Conservation (phyloP, 1,140 invertebrate genomes). For the Caenorhabditis brenneri region DNA sequence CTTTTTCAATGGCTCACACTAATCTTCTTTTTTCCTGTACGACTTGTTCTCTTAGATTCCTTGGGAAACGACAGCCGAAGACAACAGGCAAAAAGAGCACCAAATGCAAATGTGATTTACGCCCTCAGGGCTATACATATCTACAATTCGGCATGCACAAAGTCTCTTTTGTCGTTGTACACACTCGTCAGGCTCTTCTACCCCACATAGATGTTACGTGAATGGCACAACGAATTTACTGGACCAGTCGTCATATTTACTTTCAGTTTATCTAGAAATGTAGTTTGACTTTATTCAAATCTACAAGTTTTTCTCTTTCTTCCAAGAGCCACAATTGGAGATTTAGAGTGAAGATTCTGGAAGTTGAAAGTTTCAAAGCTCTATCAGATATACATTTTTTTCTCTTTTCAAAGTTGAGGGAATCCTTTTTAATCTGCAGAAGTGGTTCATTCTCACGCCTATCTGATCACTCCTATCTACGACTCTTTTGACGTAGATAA, state of each 20-base stretch:
- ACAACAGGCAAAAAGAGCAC: conserved; percentile 31
- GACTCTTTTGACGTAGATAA: conserved; percentile 31
- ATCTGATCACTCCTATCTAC: background rate
- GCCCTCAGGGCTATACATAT: conserved; percentile 41
- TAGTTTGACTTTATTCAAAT: background rate
- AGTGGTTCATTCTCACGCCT: background rate
- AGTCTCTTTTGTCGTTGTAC: conserved; percentile 34
- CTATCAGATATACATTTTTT: background rate
- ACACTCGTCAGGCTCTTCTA: background rate
- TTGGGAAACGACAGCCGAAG: background rate
- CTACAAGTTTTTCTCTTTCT: background rate
- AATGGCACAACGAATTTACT: conserved; percentile 14
- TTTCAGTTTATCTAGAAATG: background rate
- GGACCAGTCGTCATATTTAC: background rate
- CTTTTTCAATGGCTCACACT: conserved; percentile 22
- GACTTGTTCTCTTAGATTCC: conserved; percentile 27
- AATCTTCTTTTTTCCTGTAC: conserved; percentile 30
- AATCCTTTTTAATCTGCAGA: background rate
- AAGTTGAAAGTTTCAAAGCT: background rate
- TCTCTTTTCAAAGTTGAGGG: background rate
- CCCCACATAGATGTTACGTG: background rate
- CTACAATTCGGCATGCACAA: conserved; percentile 31
- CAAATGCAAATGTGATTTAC: conserved; percentile 41
- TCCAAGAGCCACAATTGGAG: background rate
- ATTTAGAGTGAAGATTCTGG: background rate